These are phyloP conservation scores for Neodiprion virginianus DNA, from an alignment of 1,140 invertebrate species.

Conservation along the genomic window DNA sequence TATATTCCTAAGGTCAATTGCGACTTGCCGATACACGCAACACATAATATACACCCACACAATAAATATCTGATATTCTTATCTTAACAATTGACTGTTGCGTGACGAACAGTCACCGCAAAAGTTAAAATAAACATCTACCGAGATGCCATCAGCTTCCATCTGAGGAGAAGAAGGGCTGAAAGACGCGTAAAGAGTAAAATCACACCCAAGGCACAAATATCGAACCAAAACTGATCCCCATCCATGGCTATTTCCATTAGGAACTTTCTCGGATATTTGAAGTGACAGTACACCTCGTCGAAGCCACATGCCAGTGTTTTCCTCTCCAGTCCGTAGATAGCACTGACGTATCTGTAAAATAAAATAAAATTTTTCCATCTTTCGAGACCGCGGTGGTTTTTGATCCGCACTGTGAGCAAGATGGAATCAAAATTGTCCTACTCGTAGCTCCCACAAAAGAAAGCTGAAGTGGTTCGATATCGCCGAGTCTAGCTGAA, in stretches of 20 bases:
- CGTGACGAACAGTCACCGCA: no score
- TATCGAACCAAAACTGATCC: slow-evolving; percentile 84
- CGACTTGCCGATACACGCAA: no score
- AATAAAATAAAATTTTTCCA: slow-evolving; percentile 13
- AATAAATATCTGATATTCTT: neutral
- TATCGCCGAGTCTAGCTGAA: no score
- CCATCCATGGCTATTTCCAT: slow-evolving; percentile 80
- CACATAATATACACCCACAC: neutral
- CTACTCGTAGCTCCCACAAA: no score
- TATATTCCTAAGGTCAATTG: no score
- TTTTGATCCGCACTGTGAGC: no score
- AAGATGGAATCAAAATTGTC: no score
- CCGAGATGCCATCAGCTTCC: slow-evolving; percentile 75
- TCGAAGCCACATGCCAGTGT: slow-evolving; percentile 67
- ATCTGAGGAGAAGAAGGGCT: slow-evolving; percentile 83
- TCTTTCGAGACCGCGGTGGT: neutral
- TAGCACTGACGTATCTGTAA: slow-evolving; percentile 70
- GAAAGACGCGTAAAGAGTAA: slow-evolving; percentile 74
- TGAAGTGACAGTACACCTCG: slow-evolving; percentile 77
- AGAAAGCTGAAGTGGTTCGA: no score
- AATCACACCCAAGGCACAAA: slow-evolving; percentile 75
- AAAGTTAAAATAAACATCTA: slow-evolving; percentile 47
- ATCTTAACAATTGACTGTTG: neutral
- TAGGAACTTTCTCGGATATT: slow-evolving; percentile 76
- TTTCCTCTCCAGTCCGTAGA: slow-evolving; percentile 79